phyloP scores from a whole-genome alignment of 2,888 invertebrate genomes.

The Drosophila yooni region DNA sequence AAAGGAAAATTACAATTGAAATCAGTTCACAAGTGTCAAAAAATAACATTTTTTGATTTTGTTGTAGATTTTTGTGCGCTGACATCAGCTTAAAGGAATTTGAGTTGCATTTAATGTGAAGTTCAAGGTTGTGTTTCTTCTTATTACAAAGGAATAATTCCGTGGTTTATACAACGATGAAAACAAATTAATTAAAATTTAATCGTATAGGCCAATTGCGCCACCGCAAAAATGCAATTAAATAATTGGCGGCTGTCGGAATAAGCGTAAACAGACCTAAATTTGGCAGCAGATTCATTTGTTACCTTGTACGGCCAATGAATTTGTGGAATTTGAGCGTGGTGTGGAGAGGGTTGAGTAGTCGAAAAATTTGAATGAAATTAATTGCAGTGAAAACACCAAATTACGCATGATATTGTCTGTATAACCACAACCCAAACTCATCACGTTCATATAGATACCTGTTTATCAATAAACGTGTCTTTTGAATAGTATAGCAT shows the following conservation, averaged over 20 bases:
- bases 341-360: background rate
- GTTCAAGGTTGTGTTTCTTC: constrained; percentile 44
- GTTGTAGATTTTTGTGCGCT: constrained; percentile 8
- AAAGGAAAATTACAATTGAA: constrained; percentile 52
- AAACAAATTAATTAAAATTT: background rate
- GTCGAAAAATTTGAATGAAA: constrained; percentile 39
- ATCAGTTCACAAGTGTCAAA: constrained; percentile 66
- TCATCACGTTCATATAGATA: constrained; percentile 9
- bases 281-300: constrained; percentile 16
- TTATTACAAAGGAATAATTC: constrained; percentile 9
- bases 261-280: background rate
- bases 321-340: constrained; percentile 30
- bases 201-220: constrained; percentile 35
- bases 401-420: constrained; percentile 68
- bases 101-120: constrained; percentile 32
- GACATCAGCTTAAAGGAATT: constrained; percentile 62
- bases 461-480: background rate
- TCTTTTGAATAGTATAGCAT: constrained; percentile 9
- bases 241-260: constrained; percentile 22
- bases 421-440: constrained; percentile 13
- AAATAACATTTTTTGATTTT: constrained; percentile 37
- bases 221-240: constrained; percentile 56
- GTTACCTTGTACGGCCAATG: constrained; percentile 22
- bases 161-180: background rate
- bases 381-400: constrained; percentile 72